These are phyloP conservation scores for Neostethus bicornis DNA, from an alignment of 2,797 vertebrate genomes.

Conservation along the genomic window DNA sequence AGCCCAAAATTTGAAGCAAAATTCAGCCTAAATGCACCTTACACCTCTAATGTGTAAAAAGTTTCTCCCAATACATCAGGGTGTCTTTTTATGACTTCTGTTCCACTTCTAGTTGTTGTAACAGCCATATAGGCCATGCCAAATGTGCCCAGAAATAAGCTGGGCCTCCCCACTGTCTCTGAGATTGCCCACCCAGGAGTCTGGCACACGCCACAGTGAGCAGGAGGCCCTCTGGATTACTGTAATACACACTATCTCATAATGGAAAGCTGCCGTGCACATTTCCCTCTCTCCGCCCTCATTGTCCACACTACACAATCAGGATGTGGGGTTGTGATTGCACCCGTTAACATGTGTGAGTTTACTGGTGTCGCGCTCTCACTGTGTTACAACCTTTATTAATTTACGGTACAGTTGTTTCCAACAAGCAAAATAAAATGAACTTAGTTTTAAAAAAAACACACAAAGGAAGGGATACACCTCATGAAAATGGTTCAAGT, in stretches of 20 bases:
- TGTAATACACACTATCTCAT: slow-evolving; percentile 83
- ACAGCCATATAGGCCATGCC: slow-evolving; percentile 85
- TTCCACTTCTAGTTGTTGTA: slow-evolving; percentile 81
- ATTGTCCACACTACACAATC: slow-evolving; percentile 79
- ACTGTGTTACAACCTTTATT: not conserved
- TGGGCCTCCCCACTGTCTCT: slow-evolving; percentile 82
- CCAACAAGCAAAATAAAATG: not conserved
- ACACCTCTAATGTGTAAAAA: slow-evolving; percentile 58
- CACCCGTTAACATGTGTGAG: slow-evolving; percentile 54
- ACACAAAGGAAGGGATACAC: not conserved
- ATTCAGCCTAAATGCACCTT: slow-evolving; percentile 35
- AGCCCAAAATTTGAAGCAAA: slow-evolving; percentile 7
- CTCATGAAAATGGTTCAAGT: slow-evolving; percentile 5
- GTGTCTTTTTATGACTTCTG: slow-evolving; percentile 78
- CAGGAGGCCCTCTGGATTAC: slow-evolving; percentile 83
- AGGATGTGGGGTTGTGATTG: slow-evolving; percentile 72
- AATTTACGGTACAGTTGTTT: slow-evolving; percentile 17
- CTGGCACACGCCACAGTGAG: slow-evolving; percentile 80
- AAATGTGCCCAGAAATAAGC: slow-evolving; percentile 87
- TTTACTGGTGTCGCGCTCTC: slow-evolving; percentile 35
- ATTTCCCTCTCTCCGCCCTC: slow-evolving; percentile 76
- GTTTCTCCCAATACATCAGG: slow-evolving; percentile 62
- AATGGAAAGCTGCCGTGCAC: slow-evolving; percentile 80
- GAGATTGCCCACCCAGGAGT: slow-evolving; percentile 86
- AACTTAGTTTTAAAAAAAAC: not conserved